phyloP scores from a whole-genome alignment of 2,888 invertebrate genomes.

The Mesoligia furuncula region DNA sequence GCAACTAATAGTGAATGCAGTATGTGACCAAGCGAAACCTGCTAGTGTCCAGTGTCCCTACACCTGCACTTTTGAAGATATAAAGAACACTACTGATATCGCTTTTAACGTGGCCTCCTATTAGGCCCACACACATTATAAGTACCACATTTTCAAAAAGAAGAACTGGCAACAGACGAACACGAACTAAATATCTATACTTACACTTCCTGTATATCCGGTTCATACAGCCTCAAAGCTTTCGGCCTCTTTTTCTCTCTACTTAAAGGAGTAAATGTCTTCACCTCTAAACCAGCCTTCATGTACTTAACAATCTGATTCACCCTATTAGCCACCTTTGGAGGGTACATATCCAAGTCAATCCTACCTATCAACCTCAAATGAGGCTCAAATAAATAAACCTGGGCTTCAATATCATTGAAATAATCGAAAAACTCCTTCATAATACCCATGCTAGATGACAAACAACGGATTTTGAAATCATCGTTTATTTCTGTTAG shows the following conservation, averaged over 20 bases:
- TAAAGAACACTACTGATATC: background rate
- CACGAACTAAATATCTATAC: slow-evolving; percentile 78
- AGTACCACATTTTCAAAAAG: background rate
- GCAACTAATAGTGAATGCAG: background rate
- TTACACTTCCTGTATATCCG: slow-evolving; percentile 95
- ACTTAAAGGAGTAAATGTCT: slow-evolving; percentile 90
- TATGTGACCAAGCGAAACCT: background rate
- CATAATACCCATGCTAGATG: slow-evolving; percentile 89
- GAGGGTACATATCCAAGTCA: slow-evolving; percentile 91
- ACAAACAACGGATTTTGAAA: slow-evolving; percentile 92
- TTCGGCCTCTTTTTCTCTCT: slow-evolving; percentile 94
- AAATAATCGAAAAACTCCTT: slow-evolving; percentile 90
- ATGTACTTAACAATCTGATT: slow-evolving; percentile 85
- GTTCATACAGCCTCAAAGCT: slow-evolving; percentile 95
- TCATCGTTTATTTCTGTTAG: slow-evolving; percentile 88
- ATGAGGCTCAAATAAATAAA: slow-evolving; percentile 89
- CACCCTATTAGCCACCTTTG: slow-evolving; percentile 86
- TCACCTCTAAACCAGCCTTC: slow-evolving; percentile 86
- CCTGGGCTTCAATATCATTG: slow-evolving; percentile 82
- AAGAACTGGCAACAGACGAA: background rate
- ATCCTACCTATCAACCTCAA: slow-evolving; percentile 90
- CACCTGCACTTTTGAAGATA: background rate
- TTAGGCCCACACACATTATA: background rate
- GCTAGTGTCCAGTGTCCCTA: background rate
- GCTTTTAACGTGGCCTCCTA: background rate